Conservation (phyloP, 2,888 invertebrate species). For the Metalampra italica region DNA sequence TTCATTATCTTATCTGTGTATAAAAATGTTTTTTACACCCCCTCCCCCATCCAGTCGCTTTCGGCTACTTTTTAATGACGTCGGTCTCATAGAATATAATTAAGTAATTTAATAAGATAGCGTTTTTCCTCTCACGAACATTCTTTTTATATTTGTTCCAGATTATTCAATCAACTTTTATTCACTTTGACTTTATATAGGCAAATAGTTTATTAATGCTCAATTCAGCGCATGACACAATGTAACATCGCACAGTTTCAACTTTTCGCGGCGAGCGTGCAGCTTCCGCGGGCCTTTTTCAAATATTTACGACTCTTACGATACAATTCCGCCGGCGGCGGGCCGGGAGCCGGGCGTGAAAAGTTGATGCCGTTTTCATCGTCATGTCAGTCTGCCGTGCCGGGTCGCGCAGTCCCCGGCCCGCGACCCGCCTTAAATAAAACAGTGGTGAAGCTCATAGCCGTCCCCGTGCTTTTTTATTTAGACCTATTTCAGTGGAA, state of each 20-base stretch:
- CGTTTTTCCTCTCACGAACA: no score
- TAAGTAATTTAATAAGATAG: no score
- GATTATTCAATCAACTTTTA: no score
- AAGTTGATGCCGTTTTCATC: slow-evolving; percentile 45
- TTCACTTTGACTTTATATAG: no score
- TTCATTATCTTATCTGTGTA: no score
- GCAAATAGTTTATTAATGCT: no score
- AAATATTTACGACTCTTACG: slow-evolving; percentile 45
- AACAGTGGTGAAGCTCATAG: slow-evolving; percentile 28
- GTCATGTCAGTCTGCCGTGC: slow-evolving; percentile 15
- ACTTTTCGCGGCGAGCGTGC: slow-evolving; percentile 16
- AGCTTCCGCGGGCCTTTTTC: slow-evolving; percentile 27
- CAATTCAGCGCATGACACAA: no score
- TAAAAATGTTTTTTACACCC: no score
- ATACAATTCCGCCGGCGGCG: slow-evolving; percentile 33
- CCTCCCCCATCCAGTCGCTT: no score
- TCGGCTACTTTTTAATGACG: no score
- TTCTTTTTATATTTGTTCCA: no score
- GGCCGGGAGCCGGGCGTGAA: slow-evolving; percentile 33
- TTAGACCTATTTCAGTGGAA: not conserved
- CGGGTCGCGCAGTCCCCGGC: slow-evolving; percentile 3
- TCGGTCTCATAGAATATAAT: no score
- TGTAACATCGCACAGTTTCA: slow-evolving; percentile 8
- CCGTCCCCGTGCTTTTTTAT: slow-evolving; percentile 1
- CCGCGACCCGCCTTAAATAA: slow-evolving; percentile 36